These are phyloP conservation scores for Pipra filicauda DNA, from an alignment of 2,113 vertebrate species.

Conservation along the genomic window DNA sequence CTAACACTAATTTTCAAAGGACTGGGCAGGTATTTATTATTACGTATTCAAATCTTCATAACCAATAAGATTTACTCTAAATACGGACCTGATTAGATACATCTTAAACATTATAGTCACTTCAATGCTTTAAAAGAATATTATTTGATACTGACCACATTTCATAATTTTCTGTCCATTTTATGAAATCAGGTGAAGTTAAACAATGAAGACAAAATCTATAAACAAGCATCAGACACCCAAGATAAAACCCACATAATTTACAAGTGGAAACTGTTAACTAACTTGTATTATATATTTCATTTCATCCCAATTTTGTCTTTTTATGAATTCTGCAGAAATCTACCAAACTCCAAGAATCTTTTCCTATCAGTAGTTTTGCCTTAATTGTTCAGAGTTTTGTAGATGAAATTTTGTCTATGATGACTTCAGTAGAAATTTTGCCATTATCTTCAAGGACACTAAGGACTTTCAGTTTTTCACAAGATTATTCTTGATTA, in stretches of 20 bases:
- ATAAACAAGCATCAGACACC: neutral
- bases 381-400: neutral
- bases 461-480: neutral
- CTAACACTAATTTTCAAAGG: neutral
- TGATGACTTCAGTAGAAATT: neutral
- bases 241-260: neutral
- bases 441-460: neutral
- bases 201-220: neutral
- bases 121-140: neutral
- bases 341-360: neutral
- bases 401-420: neutral
- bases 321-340: neutral
- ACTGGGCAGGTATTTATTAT: neutral
- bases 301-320: neutral
- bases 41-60: neutral
- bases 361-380: neutral
- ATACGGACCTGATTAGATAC: neutral
- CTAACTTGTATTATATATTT: neutral
- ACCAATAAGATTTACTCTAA: neutral
- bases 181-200: neutral
- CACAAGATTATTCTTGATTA: neutral
- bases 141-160: neutral
- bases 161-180: neutral
- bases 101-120: neutral
- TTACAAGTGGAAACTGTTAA: neutral